phyloP scores from a whole-genome alignment of 2,797 vertebrate species.

The Fratercula arctica region DNA sequence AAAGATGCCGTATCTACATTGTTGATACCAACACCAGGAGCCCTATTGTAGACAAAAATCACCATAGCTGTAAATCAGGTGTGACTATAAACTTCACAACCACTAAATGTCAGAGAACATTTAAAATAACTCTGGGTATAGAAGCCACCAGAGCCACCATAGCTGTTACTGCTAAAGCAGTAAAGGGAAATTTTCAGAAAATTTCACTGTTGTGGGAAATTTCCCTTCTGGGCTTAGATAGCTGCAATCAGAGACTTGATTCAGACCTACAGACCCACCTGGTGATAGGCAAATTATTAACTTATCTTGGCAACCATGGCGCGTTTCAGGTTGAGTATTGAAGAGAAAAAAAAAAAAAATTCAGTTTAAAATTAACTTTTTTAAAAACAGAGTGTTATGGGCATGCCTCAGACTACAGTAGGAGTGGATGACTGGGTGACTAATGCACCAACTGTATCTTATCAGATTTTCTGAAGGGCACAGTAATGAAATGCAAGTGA shows the following conservation, averaged over 20 bases:
- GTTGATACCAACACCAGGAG: neutral
- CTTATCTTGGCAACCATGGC: neutral
- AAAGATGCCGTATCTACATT: neutral
- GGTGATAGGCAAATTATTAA: constrained; percentile 20
- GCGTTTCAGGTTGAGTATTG: constrained; percentile 26
- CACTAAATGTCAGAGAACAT: neutral
- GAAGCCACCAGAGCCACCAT: neutral
- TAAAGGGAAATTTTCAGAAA: constrained; percentile 47
- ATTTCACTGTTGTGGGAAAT: neutral
- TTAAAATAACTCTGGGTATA: neutral
- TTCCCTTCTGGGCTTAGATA: constrained; percentile 1
- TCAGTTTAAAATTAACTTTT: neutral
- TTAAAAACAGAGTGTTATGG: neutral
- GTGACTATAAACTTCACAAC: neutral
- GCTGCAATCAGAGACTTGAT: neutral
- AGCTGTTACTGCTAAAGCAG: neutral
- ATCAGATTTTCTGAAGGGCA: neutral
- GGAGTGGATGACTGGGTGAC: constrained; percentile 17
- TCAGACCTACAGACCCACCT: neutral
- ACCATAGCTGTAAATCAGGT: neutral
- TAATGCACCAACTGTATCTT: neutral
- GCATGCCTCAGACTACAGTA: neutral
- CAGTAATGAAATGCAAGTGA: neutral
- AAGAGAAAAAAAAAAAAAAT: neutral
- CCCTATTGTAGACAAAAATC: neutral